Conservation (phyloP, 2,113 vertebrate genomes). For the Rhizomys pruinosus region DNA sequence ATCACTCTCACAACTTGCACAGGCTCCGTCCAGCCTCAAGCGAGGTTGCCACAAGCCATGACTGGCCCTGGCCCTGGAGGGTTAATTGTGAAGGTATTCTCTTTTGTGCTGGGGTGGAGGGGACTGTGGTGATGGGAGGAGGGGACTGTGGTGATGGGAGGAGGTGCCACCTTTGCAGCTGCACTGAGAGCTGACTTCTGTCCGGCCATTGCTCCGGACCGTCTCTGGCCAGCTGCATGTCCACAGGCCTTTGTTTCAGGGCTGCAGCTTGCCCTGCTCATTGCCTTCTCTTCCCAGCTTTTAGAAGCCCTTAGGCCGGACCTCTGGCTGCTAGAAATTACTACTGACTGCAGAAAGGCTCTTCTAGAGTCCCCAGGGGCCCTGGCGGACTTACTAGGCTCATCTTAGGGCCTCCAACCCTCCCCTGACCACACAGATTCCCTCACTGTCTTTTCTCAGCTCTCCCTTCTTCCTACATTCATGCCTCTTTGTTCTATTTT, state of each 20-base stretch:
- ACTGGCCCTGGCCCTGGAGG: neutral
- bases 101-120: slow-evolving; percentile 20
- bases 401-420: neutral
- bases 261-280: neutral
- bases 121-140: slow-evolving; percentile 1
- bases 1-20: neutral
- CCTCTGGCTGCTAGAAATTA: slow-evolving; percentile 35
- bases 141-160: neutral
- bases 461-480: neutral
- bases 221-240: slow-evolving; percentile 64
- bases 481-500: neutral
- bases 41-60: neutral
- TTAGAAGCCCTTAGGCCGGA: slow-evolving; percentile 32
- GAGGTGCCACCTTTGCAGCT: slow-evolving; percentile 60
- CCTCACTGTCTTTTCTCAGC: neutral
- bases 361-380: neutral
- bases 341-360: neutral
- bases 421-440: neutral
- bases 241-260: slow-evolving; percentile 75
- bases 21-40: neutral
- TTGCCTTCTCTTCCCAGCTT: neutral
- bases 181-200: slow-evolving; percentile 43
- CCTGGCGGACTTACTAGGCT: neutral
- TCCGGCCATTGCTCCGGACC: neutral
- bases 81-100: slow-evolving; percentile 37